Evolutionary conservation across 2,113 vertebrate species (phyloP).

Genomic region (Callospermophilus lateralis): DNA sequence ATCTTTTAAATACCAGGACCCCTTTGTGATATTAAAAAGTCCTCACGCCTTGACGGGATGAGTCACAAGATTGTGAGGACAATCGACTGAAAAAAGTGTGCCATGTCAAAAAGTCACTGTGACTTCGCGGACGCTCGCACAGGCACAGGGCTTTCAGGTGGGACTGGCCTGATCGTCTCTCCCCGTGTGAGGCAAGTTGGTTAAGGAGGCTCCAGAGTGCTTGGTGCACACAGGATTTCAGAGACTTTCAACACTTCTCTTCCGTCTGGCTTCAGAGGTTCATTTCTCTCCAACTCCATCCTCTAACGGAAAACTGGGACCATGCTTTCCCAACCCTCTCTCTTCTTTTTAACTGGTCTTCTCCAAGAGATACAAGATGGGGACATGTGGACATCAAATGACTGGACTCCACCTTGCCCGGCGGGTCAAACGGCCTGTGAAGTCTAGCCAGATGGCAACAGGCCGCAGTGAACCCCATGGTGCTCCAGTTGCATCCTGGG

Average conservation of each 20-base stretch:
- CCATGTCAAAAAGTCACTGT: neutral
- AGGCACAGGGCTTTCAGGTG: neutral
- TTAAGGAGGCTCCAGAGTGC: neutral
- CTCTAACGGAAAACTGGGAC: neutral
- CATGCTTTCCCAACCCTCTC: neutral
- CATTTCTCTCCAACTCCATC: neutral
- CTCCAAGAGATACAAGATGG: neutral
- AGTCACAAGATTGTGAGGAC: conserved; percentile 33
- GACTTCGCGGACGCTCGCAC: neutral
- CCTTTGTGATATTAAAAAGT: conserved; percentile 56
- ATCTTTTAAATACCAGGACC: conserved; percentile 34
- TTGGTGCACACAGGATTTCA: neutral
- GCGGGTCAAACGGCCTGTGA: neutral
- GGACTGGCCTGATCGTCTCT: neutral
- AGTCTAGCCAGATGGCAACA: neutral
- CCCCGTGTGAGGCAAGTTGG: neutral
- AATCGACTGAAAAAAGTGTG: neutral
- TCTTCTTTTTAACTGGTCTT: neutral
- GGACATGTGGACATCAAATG: neutral
- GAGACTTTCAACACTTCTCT: neutral
- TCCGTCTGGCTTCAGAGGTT: neutral
- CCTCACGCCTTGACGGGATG: neutral
- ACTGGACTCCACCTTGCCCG: neutral
- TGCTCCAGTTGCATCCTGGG: neutral
- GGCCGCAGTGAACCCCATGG: neutral